phyloP scores from a whole-genome alignment of 2,888 invertebrate genomes.

The Leptinotarsa rubiginosa region DNA sequence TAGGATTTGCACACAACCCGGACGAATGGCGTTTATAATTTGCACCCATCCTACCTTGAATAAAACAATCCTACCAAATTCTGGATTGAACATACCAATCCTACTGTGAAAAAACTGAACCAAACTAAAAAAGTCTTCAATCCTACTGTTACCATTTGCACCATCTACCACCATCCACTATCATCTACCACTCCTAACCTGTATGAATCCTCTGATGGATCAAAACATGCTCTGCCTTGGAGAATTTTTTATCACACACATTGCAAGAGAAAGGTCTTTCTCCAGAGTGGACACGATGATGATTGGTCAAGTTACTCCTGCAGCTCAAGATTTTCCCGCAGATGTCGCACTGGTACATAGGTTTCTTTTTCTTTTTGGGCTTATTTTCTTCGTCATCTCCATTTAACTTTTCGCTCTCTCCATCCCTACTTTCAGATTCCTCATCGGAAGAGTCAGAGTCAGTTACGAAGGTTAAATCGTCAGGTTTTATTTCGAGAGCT shows the following conservation, averaged over 20 bases:
- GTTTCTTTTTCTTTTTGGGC: slow-evolving; percentile 27
- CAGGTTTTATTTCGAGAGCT: slow-evolving; percentile 23
- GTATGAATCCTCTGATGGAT: slow-evolving; percentile 58
- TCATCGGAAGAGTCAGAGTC: slow-evolving; percentile 35
- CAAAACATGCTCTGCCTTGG: slow-evolving; percentile 53
- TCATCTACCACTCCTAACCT: slow-evolving; percentile 41
- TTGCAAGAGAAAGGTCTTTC: slow-evolving; percentile 55
- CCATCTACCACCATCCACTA: too few species aligned
- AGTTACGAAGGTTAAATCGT: slow-evolving; percentile 37
- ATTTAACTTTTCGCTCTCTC: not conserved
- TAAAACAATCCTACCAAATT: too few species aligned
- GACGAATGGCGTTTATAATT: too few species aligned
- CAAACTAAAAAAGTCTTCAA: too few species aligned
- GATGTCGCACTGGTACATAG: slow-evolving; percentile 52
- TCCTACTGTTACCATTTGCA: too few species aligned
- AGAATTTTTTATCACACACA: slow-evolving; percentile 54
- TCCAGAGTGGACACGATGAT: slow-evolving; percentile 53
- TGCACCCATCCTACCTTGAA: too few species aligned
- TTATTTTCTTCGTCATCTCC: not conserved
- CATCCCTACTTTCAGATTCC: slow-evolving; percentile 18
- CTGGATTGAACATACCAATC: too few species aligned
- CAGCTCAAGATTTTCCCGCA: slow-evolving; percentile 54
- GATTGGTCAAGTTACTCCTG: slow-evolving; percentile 53
- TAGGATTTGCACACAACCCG: too few species aligned
- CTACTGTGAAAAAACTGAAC: too few species aligned